Conservation (phyloP, 1,140 invertebrate genomes). For the Pachypeltis micranthus region DNA sequence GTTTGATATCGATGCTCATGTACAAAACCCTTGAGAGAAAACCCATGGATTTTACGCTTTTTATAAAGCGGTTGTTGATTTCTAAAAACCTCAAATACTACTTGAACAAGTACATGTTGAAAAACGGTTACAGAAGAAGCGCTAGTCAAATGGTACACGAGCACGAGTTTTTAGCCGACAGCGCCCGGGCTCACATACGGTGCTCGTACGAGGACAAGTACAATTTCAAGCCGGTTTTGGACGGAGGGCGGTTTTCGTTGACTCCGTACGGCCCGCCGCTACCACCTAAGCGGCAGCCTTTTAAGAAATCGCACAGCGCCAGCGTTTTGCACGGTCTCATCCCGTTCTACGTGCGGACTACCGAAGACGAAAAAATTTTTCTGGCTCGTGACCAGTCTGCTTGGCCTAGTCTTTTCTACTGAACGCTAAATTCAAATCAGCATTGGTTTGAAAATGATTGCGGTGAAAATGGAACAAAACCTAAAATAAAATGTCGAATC, state of each 20-base stretch:
- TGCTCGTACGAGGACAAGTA: neutral
- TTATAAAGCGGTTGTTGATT: neutral
- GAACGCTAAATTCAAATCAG: neutral
- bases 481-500: too few species aligned
- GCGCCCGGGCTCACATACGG: neutral
- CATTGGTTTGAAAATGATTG: too few species aligned
- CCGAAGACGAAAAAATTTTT: neutral
- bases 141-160: neutral
- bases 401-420: constrained; percentile 3
- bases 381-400: neutral
- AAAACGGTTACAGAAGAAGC: neutral
- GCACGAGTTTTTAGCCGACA: neutral
- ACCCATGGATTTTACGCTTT: neutral
- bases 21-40: neutral
- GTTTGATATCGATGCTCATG: neutral
- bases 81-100: neutral
- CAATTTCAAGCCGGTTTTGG: neutral
- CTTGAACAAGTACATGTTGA: neutral
- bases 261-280: neutral
- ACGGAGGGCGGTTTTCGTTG: neutral
- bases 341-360: neutral
- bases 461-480: too few species aligned
- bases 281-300: neutral
- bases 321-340: neutral
- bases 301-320: neutral